A percentile compares a stretch with the other conserved stretches of the same genome.
phyloP scores from a whole-genome alignment of 2,888 invertebrate species.

The Halictus ligatus region DNA sequence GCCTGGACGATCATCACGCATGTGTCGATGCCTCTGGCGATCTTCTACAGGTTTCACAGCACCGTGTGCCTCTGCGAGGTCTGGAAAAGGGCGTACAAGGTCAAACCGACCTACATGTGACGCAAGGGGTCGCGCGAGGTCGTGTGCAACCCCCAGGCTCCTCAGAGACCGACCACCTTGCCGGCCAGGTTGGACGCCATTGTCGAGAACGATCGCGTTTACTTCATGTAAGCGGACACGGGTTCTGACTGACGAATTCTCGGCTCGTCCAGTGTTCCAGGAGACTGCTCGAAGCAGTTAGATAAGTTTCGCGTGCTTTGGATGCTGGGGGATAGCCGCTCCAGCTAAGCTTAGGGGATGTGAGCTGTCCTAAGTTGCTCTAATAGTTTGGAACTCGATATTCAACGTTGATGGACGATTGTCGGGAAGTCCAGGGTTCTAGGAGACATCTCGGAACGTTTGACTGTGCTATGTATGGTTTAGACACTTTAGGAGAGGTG shows the following conservation, averaged over 20 bases:
- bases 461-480: neutral
- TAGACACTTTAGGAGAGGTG: neutral
- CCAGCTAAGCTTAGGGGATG: neutral
- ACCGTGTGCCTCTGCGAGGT: slow-evolving; percentile 98
- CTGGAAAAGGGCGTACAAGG: slow-evolving; percentile 98
- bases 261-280: neutral
- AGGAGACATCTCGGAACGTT: neutral
- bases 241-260: neutral
- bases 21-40: slow-evolving; percentile 95
- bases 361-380: neutral
- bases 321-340: neutral
- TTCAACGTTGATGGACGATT: neutral
- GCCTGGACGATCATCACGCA: slow-evolving; percentile 98
- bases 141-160: slow-evolving; percentile 70
- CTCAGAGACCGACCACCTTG: slow-evolving; percentile 76
- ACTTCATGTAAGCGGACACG: slow-evolving; percentile 73
- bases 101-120: slow-evolving; percentile 94
- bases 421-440: neutral
- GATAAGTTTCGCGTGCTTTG: neutral
- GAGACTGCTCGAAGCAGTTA: neutral
- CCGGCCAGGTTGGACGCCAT: slow-evolving; percentile 79
- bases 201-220: slow-evolving; percentile 79
- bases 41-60: slow-evolving; percentile 97
- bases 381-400: neutral
- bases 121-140: slow-evolving; percentile 77